Base-by-base conservation (phyloP, 2,113 vertebrate species). In the Neodontobutis hainanensis region DNA sequence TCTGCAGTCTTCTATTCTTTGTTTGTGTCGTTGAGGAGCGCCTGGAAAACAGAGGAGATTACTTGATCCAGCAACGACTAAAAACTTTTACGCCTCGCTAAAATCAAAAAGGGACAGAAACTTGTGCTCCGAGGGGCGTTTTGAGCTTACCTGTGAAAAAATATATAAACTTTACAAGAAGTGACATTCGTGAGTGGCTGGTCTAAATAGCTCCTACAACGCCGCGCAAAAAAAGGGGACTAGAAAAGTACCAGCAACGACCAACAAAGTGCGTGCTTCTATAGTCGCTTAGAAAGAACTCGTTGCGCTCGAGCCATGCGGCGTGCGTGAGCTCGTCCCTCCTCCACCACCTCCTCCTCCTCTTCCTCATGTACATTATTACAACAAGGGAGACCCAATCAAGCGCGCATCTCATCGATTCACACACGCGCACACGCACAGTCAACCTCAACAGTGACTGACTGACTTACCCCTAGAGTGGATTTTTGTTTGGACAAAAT, bases 331-430 rank as follows among this genome's bases (percentile, higher is more conserved):
- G 89, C 90, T 91, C 89, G 68, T 86, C 90, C 89, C 90, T 87
- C 68, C 73, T 72, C 72, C 70, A 47, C 65, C 80, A 68, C 80
- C 78, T 49, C 73, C 78, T 67, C 76, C 65, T 65, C 80, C 58
- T 82, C 86, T 81, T 90, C 87, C 87, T 91, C 81, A 87, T 90
- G 88, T 87, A 88, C 92, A 92, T 92, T 92, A 90, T 92, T 94
- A 91, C 93, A 91, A 92, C 92, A 92, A 96, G 95, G 95, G 92
- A 93, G 90, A 92, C 93, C 87, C 95, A 96, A 96, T 96, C 95
- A 94, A 96, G 92, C 94, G 84, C 94, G 89, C 91, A 95, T 94
- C 93, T 92, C 94, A 95, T 96, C 95, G 95, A 96, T 95, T 90
- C 92, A 73, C 84, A 56, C 81, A 63, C 81, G 45, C 81, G 52